Conservation (phyloP, 2,888 invertebrate species). For the Zygaena filipendulae region DNA sequence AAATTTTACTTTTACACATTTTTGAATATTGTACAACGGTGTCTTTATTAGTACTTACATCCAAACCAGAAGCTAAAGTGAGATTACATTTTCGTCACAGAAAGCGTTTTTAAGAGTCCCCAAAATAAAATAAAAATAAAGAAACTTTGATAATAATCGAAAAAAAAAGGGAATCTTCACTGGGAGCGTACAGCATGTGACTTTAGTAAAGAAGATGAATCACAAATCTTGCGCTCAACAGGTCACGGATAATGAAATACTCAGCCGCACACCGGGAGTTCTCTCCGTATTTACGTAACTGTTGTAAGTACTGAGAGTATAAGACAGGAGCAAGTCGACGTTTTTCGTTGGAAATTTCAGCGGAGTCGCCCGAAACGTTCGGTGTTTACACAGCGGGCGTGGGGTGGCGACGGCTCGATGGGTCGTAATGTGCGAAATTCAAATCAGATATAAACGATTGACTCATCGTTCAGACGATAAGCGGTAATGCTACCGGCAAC, state of each 20-base stretch:
- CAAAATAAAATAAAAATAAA: too few relatives aligned
- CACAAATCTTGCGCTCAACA: constrained; percentile 58
- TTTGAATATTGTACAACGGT: too few relatives aligned
- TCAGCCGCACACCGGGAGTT: constrained; percentile 42
- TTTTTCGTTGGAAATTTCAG: constrained; percentile 41
- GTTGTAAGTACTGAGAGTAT: constrained; percentile 47
- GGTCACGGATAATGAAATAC: constrained; percentile 62
- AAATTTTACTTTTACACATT: too few relatives aligned
- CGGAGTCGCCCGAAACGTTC: constrained; percentile 42
- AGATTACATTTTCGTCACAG: too few relatives aligned
- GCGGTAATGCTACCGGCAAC: constrained; percentile 30
- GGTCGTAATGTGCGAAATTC: constrained; percentile 54
- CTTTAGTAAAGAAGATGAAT: constrained; percentile 41
- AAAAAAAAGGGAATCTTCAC: constrained; percentile 23
- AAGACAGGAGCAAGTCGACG: constrained; percentile 41
- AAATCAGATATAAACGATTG: constrained; percentile 58
- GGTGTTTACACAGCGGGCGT: constrained; percentile 42
- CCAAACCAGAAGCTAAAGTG: too few relatives aligned
- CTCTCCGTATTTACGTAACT: constrained; percentile 55
- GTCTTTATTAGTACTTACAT: too few relatives aligned
- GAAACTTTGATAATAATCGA: constrained; percentile 26
- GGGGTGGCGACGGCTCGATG: constrained; percentile 27
- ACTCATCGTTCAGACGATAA: constrained; percentile 38
- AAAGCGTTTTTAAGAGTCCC: too few relatives aligned
- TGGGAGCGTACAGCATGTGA: constrained; percentile 16